Evolutionary conservation across 2,888 invertebrate species (phyloP).

Genomic region (Chymomyza amoena): DNA sequence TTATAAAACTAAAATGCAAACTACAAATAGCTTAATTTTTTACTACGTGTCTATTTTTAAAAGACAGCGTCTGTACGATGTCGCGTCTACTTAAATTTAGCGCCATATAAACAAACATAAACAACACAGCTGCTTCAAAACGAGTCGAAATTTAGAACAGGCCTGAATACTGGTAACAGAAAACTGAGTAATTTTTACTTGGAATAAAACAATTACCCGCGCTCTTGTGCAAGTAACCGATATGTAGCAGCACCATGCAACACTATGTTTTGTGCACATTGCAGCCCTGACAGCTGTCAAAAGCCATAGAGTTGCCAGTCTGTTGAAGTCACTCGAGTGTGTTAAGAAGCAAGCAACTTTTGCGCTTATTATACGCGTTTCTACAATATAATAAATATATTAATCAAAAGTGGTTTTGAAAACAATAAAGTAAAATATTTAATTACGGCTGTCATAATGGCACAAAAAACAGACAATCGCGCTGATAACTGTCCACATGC

Average conservation of each 20-base stretch:
- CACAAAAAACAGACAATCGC: background rate
- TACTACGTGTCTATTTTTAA: too few relatives aligned
- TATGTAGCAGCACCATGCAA: background rate
- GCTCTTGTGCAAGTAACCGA: background rate
- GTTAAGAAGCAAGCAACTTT: background rate
- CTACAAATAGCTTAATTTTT: too few relatives aligned
- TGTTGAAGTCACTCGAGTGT: background rate
- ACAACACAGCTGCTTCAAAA: too few relatives aligned
- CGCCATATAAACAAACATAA: too few relatives aligned
- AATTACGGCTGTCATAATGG: background rate
- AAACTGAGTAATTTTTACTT: too few relatives aligned
- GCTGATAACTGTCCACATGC: background rate
- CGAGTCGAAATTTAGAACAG: too few relatives aligned
- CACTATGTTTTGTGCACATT: background rate
- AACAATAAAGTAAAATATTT: background rate
- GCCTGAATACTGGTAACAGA: background rate
- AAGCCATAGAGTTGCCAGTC: background rate
- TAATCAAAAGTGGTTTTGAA: background rate
- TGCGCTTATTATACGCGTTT: background rate
- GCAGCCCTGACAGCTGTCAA: background rate
- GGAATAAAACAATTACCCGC: too few relatives aligned
- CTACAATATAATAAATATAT: background rate
- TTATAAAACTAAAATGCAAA: too few relatives aligned
- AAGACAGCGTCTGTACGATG: too few relatives aligned
- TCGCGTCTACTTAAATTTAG: too few relatives aligned